Evolutionary conservation across 2,113 vertebrate genomes (phyloP).

Genomic region (Arizona elegans): DNA sequence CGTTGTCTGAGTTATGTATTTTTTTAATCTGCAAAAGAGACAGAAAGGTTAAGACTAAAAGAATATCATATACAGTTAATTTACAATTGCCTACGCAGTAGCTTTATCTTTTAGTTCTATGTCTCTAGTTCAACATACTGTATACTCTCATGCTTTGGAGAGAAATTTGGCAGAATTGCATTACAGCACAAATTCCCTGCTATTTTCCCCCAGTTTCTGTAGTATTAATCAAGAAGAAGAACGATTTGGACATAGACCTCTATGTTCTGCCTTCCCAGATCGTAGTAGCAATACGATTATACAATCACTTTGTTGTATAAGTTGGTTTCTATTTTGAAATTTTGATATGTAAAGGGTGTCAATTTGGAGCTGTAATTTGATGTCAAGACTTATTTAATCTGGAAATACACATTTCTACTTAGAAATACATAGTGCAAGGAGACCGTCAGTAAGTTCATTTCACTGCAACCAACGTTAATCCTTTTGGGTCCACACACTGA

Average conservation of each 20-base stretch:
- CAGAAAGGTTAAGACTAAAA: neutral
- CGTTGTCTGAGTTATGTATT: neutral
- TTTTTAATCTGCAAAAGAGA: neutral
- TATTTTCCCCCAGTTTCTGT: neutral
- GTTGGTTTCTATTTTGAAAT: neutral
- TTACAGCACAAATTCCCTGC: neutral
- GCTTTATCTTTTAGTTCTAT: neutral
- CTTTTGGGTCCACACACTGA: slow-evolving; percentile 15
- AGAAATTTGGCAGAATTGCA: neutral
- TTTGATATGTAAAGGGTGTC: slow-evolving; percentile 15
- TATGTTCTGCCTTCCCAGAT: neutral
- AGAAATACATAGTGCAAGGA: slow-evolving; percentile 26
- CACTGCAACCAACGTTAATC: slow-evolving; percentile 19
- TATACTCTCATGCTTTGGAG: neutral
- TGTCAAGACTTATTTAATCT: neutral
- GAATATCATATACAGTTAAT: neutral
- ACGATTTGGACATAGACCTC: neutral
- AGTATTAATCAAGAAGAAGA: neutral
- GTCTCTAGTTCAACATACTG: neutral
- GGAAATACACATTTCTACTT: neutral
- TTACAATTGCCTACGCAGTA: neutral
- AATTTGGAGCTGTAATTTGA: slow-evolving; percentile 28
- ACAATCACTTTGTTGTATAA: slow-evolving; percentile 1
- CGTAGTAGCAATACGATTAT: neutral
- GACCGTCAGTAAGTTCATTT: slow-evolving; percentile 11